These are phyloP conservation scores for Eueremaeus valkanovi DNA, from an alignment of 2,888 invertebrate genomes.

Conservation along the genomic window DNA sequence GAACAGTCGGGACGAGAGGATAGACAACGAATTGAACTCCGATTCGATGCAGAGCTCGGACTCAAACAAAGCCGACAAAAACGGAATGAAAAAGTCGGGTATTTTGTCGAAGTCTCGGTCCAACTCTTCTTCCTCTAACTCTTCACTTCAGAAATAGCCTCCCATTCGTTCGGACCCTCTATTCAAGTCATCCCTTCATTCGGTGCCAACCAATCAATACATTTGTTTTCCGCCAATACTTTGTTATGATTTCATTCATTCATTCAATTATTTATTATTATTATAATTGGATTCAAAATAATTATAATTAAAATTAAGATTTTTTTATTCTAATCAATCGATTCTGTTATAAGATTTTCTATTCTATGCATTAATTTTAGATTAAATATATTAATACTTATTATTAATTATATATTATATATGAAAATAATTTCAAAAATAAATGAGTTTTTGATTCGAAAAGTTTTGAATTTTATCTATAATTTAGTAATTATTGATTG, in stretches of 20 bases:
- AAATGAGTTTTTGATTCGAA: too few relatives aligned
- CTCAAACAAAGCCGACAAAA: background rate
- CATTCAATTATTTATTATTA: background rate
- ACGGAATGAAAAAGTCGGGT: background rate
- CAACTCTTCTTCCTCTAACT: constrained; percentile 1
- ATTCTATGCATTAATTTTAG: too few relatives aligned
- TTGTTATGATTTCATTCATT: background rate
- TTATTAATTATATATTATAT: too few relatives aligned
- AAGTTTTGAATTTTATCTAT: too few relatives aligned
- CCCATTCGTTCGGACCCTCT: background rate
- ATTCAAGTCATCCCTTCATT: background rate
- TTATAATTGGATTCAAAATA: background rate
- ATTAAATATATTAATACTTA: too few relatives aligned
- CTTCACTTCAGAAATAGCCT: constrained; percentile 3
- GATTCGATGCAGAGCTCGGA: background rate
- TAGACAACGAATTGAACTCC: background rate
- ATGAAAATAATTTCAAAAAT: too few relatives aligned
- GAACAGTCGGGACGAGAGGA: background rate
- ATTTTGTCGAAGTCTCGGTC: constrained; percentile 5
- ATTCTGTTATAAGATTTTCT: too few relatives aligned
- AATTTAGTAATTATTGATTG: too few relatives aligned
- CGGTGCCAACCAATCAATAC: background rate
- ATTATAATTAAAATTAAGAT: background rate
- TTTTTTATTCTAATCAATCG: too few relatives aligned
- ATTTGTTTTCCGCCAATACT: background rate